A percentile compares a stretch with the other conserved stretches of the same genome.
Evolutionary conservation across 1,140 invertebrate genomes (phyloP).

Genomic region (Saccostrea glomerata): DNA sequence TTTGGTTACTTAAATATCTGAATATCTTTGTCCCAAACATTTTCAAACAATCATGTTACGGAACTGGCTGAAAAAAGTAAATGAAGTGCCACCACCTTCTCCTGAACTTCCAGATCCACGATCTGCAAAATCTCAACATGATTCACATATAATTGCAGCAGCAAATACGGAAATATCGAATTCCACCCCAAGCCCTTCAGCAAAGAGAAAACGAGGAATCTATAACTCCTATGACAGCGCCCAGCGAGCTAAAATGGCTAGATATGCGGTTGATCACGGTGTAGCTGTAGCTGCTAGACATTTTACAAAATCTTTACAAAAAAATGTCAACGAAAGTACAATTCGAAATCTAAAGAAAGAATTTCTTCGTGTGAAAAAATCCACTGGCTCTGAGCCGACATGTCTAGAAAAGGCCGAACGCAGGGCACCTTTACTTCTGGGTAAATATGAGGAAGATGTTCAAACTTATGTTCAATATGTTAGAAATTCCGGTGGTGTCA

Average conservation of each 20-base stretch:
- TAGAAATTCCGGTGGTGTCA: background rate
- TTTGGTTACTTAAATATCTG: no score
- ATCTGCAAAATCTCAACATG: background rate
- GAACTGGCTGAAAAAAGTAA: background rate
- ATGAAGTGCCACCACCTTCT: background rate
- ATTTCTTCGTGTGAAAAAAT: background rate
- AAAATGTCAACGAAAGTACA: background rate
- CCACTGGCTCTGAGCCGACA: background rate
- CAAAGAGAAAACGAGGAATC: no score
- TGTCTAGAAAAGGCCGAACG: background rate
- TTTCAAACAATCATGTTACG: no score
- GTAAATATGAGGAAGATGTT: background rate
- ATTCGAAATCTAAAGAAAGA: background rate
- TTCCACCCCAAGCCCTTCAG: no score
- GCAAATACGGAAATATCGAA: no score
- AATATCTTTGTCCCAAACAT: no score
- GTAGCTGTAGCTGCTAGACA: conserved; percentile 7
- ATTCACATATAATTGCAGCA: background rate
- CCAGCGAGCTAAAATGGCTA: no score
- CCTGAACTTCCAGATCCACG: conserved; percentile 7
- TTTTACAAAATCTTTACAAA: background rate
- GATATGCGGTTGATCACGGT: background rate
- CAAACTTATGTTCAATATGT: background rate
- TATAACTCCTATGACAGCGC: no score
- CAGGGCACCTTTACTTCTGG: no score